phyloP scores from a whole-genome alignment of 2,888 invertebrate species.

The Lucinisca nassula region DNA sequence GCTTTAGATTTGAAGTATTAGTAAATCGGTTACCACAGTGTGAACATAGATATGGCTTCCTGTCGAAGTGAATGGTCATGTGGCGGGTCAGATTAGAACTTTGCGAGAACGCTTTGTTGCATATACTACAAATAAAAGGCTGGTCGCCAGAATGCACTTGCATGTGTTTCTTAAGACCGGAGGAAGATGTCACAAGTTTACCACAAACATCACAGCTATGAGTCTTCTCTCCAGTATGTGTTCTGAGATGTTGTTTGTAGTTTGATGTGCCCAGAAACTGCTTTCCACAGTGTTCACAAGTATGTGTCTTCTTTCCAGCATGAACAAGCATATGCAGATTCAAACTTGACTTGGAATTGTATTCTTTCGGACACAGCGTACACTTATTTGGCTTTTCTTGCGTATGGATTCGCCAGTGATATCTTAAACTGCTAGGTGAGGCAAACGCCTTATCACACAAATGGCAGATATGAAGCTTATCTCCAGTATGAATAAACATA shows the following conservation, averaged over 20 bases:
- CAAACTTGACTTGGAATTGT: background rate
- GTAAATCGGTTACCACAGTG: background rate
- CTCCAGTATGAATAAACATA: background rate
- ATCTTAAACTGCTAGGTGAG: background rate
- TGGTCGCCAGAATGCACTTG: background rate
- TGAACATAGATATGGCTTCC: background rate
- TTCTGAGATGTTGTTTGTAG: background rate
- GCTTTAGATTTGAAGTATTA: background rate
- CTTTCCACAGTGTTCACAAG: background rate
- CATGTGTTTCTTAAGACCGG: background rate
- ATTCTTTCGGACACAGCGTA: background rate
- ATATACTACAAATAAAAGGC: background rate
- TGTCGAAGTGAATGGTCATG: background rate
- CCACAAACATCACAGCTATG: background rate
- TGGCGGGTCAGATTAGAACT: background rate
- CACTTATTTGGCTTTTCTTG: background rate
- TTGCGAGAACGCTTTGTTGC: background rate
- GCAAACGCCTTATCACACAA: background rate
- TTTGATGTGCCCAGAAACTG: background rate
- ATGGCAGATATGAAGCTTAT: background rate
- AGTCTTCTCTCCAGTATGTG: background rate
- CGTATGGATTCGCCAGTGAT: background rate
- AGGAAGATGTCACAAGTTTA: background rate
- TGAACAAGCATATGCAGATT: background rate
- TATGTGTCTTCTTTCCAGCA: background rate